Percentiles rank a stretch among this genome's conserved stretches.
Evolutionary conservation across 1,140 invertebrate genomes (phyloP).

Genomic region (Cephus cinctus): DNA sequence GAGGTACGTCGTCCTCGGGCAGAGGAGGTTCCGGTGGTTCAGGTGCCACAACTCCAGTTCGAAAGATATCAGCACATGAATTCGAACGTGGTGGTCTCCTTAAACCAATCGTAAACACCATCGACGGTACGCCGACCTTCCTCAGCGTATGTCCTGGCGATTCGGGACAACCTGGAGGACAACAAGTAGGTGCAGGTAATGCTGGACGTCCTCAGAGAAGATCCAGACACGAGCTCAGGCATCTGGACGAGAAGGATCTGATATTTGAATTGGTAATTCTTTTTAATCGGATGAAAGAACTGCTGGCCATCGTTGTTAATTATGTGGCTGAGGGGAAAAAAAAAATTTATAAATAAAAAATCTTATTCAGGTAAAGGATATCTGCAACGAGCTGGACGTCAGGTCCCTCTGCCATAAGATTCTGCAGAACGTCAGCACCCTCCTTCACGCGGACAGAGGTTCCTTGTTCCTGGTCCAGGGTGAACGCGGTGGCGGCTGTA

Average conservation of each 20-base stretch:
- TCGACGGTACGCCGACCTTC: constrained; percentile 89
- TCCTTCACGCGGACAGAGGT: constrained; percentile 88
- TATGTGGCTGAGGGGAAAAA: neutral
- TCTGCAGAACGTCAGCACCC: constrained; percentile 89
- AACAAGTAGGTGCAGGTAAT: constrained; percentile 46
- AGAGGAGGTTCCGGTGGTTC: constrained; percentile 59
- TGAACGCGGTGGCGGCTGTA: constrained; percentile 55
- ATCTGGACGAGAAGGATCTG: constrained; percentile 90
- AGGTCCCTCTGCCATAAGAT: constrained; percentile 94
- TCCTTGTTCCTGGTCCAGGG: constrained; percentile 92
- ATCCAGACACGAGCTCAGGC: constrained; percentile 79
- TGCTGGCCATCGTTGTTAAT: constrained; percentile 12
- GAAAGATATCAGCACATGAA: constrained; percentile 94
- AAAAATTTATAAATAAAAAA: constrained; percentile 1
- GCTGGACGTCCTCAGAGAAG: constrained; percentile 66
- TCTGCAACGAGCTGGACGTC: constrained; percentile 94
- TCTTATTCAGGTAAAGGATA: constrained; percentile 80
- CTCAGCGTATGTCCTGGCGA: constrained; percentile 61
- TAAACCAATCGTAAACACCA: constrained; percentile 87
- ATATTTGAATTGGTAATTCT: constrained; percentile 88
- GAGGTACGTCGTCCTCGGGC: constrained; percentile 57
- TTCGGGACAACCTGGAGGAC: constrained; percentile 34
- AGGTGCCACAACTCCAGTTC: constrained; percentile 85
- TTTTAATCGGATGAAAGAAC: constrained; percentile 22
- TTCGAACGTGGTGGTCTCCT: constrained; percentile 89